These are phyloP conservation scores for Tetrax tetrax DNA, from an alignment of 2,113 vertebrate genomes.

Conservation along the genomic window DNA sequence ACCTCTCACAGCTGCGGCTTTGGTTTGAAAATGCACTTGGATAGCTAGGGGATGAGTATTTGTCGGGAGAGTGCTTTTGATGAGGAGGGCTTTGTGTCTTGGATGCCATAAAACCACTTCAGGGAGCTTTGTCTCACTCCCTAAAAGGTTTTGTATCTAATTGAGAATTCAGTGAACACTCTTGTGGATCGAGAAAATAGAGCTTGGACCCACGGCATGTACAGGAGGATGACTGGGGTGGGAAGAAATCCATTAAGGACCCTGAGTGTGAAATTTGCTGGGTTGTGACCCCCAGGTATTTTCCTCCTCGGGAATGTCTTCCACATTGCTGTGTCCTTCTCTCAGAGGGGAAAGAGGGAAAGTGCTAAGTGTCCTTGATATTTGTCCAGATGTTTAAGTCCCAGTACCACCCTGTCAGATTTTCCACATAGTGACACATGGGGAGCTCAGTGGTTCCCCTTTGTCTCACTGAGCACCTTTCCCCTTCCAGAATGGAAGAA, in stretches of 20 bases:
- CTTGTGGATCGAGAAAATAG: neutral
- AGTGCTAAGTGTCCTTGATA: neutral
- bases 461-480: neutral
- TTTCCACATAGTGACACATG: neutral
- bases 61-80: neutral
- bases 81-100: neutral
- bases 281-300: neutral
- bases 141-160: slow-evolving; percentile 10
- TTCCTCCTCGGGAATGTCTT: neutral
- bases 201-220: neutral
- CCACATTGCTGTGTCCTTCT: neutral
- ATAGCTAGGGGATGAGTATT: neutral
- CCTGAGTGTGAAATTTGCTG: neutral
- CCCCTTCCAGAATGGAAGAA: neutral
- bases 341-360: neutral
- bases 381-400: neutral
- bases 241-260: neutral
- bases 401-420: neutral
- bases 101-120: neutral
- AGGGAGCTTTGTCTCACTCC: slow-evolving; percentile 3
- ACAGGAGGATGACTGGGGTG: fast-evolving
- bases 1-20: neutral
- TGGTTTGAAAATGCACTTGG: neutral
- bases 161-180: neutral
- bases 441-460: neutral